phyloP scores from a whole-genome alignment of 2,888 invertebrate genomes.

The Hirtodrosophila confusa region DNA sequence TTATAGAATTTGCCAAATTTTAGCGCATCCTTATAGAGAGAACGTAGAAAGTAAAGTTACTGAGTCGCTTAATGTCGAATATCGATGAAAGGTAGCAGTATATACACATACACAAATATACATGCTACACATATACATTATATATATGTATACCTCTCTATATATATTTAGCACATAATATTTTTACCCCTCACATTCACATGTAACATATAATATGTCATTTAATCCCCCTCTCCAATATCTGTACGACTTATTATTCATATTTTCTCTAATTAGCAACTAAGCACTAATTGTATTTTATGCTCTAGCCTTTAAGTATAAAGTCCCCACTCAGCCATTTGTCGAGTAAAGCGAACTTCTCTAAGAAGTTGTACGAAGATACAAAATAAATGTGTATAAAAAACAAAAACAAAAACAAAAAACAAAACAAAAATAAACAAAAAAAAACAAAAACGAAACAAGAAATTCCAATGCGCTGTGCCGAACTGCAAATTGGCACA shows the following conservation, averaged over 20 bases:
- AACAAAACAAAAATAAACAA: conserved; percentile 5
- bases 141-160: conserved; percentile 6
- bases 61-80: conserved; percentile 45
- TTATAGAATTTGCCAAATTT: conserved; percentile 76
- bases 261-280: conserved; percentile 51
- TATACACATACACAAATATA: conserved; percentile 10
- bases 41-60: conserved; percentile 23
- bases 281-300: conserved; percentile 67
- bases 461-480: conserved; percentile 68
- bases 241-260: conserved; percentile 41
- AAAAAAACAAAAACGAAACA: conserved; percentile 21
- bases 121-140: conserved; percentile 1
- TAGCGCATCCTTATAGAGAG: conserved; percentile 48
- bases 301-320: conserved; percentile 40
- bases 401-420: conserved; percentile 34
- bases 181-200: conserved; percentile 25
- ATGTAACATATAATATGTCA: conserved; percentile 64
- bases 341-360: conserved; percentile 48
- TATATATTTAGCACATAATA: conserved; percentile 6
- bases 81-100: conserved; percentile 37
- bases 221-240: conserved; percentile 35
- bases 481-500: conserved; percentile 57
- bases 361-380: conserved; percentile 61
- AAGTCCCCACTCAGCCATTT: conserved; percentile 27
- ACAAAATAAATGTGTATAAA: conserved; percentile 1